Evolutionary conservation across 2,888 invertebrate species (phyloP).

Genomic region (Cataglyphis cursor): DNA sequence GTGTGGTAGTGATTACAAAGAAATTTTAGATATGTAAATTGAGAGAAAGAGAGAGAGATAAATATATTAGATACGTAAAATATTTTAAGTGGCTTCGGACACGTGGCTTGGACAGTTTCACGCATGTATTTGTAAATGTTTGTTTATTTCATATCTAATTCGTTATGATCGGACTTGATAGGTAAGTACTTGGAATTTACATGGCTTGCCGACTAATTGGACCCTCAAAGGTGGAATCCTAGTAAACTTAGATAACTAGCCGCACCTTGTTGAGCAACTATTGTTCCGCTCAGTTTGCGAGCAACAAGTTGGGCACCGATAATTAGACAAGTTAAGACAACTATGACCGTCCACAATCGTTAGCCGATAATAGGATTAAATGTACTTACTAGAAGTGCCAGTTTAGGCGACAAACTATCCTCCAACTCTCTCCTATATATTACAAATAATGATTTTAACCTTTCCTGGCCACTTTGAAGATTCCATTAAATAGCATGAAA

Average conservation of each 20-base stretch:
- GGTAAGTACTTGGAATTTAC: slow-evolving; percentile 55
- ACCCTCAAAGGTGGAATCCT: slow-evolving; percentile 75
- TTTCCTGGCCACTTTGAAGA: neutral
- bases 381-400: slow-evolving; percentile 50
- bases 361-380: slow-evolving; percentile 54
- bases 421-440: slow-evolving; percentile 23
- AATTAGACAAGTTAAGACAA: slow-evolving; percentile 78
- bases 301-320: slow-evolving; percentile 77
- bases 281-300: slow-evolving; percentile 75
- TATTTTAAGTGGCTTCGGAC: neutral
- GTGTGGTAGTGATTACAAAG: neutral
- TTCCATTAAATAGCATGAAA: neutral
- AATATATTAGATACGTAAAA: neutral
- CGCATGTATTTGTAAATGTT: neutral
- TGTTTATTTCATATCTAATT: slow-evolving; percentile 19
- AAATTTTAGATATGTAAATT: neutral
- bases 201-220: slow-evolving; percentile 74
- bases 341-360: slow-evolving; percentile 60
- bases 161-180: slow-evolving; percentile 38
- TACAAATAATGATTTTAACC: slow-evolving; percentile 42
- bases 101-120: neutral
- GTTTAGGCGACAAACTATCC: slow-evolving; percentile 47
- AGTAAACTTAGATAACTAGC: slow-evolving; percentile 76
- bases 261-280: slow-evolving; percentile 78
- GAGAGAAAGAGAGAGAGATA: too few species aligned